Base-by-base conservation (phyloP, 2,113 vertebrate species). In the Caranx melampygus region DNA sequence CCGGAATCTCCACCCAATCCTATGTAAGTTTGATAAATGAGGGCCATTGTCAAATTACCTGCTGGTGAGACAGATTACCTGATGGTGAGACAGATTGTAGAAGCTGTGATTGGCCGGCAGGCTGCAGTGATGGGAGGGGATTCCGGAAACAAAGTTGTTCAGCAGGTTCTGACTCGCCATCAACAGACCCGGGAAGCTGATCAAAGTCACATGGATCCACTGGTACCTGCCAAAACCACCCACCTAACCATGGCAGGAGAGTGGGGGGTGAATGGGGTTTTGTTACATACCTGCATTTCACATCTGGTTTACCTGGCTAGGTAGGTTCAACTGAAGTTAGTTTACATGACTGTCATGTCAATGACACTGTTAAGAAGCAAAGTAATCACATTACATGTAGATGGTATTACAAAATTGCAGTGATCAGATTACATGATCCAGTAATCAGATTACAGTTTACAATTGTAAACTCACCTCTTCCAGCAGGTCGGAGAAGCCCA, bases 151-250 rank as follows among this genome's bases (percentile, higher is more conserved):
- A 65, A 96, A 96, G 88, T 96, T 96, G 89, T 96, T 96, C 1
- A 96, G 86, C 0, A 96, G 92, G 89, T 97, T 97, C 88, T 97
- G 96, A 21, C 95, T 91, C 0, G 97, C 95, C 92, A 95, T 94
- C 20, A 97, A 26, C 18, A 97, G 73, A 61, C 96, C 91, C 0
- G 95, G 95, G 5, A 96, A 52, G 3, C 88, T 86, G 71, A 96
- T 80, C 26, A 96, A 86, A 0, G 65, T 66, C 12, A 96, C 94
- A 31, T 96, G 96, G 63, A 96, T 71, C 73, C 94, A 75, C 90
- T 97, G 96, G 89, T 95, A 96, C 1, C 94, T 92, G 0, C 96
- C 95, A 6, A 95, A 91, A 0, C 94, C 94, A 0, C 96, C 95
- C 0, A 92, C 73, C 92, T 93, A 2, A n/a, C 20, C 79, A 82